Evolutionary conservation across 37 sponge, comb jelly and placozoan species (phyloP).

Genomic region (Oopsacas minuta): DNA sequence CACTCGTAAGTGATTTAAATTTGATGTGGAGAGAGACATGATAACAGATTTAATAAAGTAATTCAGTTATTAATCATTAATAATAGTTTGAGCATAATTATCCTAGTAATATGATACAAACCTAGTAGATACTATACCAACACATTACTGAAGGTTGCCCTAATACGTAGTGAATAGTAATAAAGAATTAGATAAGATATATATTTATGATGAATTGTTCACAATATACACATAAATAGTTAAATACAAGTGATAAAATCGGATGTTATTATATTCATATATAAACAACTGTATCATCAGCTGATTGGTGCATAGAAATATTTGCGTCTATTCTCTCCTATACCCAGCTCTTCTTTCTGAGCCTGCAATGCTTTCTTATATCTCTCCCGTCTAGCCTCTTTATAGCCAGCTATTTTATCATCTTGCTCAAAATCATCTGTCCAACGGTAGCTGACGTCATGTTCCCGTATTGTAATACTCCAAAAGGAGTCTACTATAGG

Average conservation of each 20-base stretch:
- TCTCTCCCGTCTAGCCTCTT: not conserved
- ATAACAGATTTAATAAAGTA: not conserved
- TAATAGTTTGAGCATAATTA: not conserved
- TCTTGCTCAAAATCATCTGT: not conserved
- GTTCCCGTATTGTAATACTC: not conserved
- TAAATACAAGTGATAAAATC: not conserved
- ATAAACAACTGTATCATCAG: not conserved
- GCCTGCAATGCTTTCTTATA: not conserved
- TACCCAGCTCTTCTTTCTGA: slow-evolving; percentile 1
- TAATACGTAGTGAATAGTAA: too few relatives aligned
- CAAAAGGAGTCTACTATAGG: not conserved
- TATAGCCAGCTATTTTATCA: not conserved
- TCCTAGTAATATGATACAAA: not conserved
- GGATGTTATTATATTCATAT: not conserved
- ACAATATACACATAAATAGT: not conserved
- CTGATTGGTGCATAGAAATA: slow-evolving; percentile 4
- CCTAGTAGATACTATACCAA: too few relatives aligned
- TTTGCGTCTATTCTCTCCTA: not conserved
- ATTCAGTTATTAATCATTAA: not conserved
- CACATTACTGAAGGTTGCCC: not conserved
- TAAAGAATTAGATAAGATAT: too few relatives aligned
- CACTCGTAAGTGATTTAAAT: not conserved
- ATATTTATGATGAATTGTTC: too few relatives aligned
- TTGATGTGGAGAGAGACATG: not conserved
- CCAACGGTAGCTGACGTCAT: slow-evolving; percentile 1